Base-by-base conservation (phyloP, 2,888 invertebrate genomes). In the Watsonalla cultraria region DNA sequence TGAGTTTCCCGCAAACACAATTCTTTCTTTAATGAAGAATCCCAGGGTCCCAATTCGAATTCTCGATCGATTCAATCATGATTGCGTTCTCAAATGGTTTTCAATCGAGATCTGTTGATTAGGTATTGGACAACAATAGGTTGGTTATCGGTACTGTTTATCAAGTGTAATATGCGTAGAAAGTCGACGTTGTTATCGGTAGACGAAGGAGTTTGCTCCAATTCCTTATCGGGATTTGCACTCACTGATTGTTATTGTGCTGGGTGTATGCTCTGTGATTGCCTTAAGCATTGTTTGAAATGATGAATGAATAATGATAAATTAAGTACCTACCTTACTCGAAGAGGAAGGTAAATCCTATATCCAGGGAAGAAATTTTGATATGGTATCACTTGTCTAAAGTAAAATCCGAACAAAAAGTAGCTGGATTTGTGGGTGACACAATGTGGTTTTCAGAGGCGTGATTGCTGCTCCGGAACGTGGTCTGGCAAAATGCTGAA, bases 101-200 rank as follows among this genome's bases (percentile, higher is more conserved):
- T 81, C 80, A 88, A 86, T 89, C 80, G 78, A 74, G 82, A 89
- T 89, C 83, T 80, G 72, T 77, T 82, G 89, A 90, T 90, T 88
- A 89, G 74, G 75, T 75, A 76, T 78, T 78, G 60, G 57, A 75
- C 75, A 84, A 89, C 89, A 90, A 89, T 88, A 71, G 83, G 62
- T 58, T 53, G 53, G 66, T 86, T 89, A 90, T 89, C 86, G 74
- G 54, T 51, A 55, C 61, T 67, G 74, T 78, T 88, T 90, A 90
- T 90, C 90, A 80, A 62, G 74, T 82, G 86, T 90, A 90, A 90
- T 90, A 82, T 81, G 86, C 90, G 87, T 90, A 81, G 82, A 87
- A 86, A 90, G 83, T 82, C 78, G 76, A 74, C 67, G 69, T 67
- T 66, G 74, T 88, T 89, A 86, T 86, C 86, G 75, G 72, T 57